Evolutionary conservation across 2,888 invertebrate genomes (phyloP), one percentile per base, ranked within the genome.

Genomic region (Macrophya annulata): DNA sequence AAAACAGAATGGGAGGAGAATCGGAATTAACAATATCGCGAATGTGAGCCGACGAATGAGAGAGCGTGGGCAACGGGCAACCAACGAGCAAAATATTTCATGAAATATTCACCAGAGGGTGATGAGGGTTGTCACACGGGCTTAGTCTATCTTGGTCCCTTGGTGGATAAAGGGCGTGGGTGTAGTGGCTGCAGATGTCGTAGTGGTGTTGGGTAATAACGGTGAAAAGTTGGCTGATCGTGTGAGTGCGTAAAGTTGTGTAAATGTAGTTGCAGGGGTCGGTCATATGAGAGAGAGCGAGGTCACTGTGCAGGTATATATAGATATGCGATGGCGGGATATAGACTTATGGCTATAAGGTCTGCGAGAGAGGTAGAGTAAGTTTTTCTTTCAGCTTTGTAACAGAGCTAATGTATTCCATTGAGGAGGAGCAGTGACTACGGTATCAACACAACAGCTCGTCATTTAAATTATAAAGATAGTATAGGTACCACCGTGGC

Each of bases 381-480:
- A 77, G 37, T 77, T 77, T 55, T 88, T 88, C 89, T 89, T 90
- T 88, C 89, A 77, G 87, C 88, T 89, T 90, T 88, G 88, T 88
- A 87, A 55, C 85, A 86, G 85, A 85, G 88, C 87, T 91, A 89
- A 91, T 91, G 90, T 89, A 91, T 91, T 90, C 90, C 86, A 91
- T 91, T 91, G 90, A 91, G 89, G 87, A 87, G 87, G 87, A 87
- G 87, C 37, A 88, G 74, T 86, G 86, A 88, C 88, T 84, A 79
- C 85, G 89, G 88, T 87, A 87, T 89, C 87, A 88, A 90, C 90
- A 90, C 65, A 82, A 82, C 82, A 40, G 68, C 82, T 81, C 84
- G 85, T 85, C 87, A 89, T 89, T 89, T 91, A 90, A 91, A 91
- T 91, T 91, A 91, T 89, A 89, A 89, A 89, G 86, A 85, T 71